Evolutionary conservation across 2,888 invertebrate species (phyloP).

Genomic region (Mythimna vitellina): DNA sequence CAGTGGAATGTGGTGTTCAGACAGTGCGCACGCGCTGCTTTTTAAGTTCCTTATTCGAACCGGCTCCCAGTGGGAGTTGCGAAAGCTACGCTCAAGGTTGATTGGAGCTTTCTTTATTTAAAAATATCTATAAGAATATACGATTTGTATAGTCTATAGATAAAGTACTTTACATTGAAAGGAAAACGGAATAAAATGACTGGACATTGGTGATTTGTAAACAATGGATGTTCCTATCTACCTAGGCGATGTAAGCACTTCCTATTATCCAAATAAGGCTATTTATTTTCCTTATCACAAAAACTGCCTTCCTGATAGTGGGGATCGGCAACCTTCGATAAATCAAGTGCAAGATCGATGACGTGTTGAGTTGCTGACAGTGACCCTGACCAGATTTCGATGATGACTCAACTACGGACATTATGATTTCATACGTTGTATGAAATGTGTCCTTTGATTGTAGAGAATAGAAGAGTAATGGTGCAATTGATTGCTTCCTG

Average conservation of each 20-base stretch:
- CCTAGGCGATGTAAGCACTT: conserved; percentile 40
- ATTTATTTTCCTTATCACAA: conserved; percentile 58
- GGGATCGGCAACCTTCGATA: conserved; percentile 44
- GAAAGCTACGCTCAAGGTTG: conserved; percentile 67
- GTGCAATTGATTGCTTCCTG: conserved; percentile 33
- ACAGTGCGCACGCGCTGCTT: conserved; percentile 52
- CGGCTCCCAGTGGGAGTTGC: conserved; percentile 65
- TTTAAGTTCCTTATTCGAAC: conserved; percentile 64
- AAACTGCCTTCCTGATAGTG: conserved; percentile 49
- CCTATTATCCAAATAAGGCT: conserved; percentile 38
- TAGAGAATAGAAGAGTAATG: conserved; percentile 10
- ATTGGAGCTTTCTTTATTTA: conserved; percentile 64
- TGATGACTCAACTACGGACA: conserved; percentile 55
- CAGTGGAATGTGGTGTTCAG: conserved; percentile 43
- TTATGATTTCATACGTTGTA: conserved; percentile 19
- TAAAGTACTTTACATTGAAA: conserved; percentile 34
- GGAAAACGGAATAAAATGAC: conserved; percentile 17
- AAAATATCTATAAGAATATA: conserved; percentile 35
- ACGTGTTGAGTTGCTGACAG: conserved; percentile 48
- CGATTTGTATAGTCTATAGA: conserved; percentile 4
- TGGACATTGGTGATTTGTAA: conserved; percentile 43
- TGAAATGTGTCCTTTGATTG: conserved; percentile 31
- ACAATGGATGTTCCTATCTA: conserved; percentile 35
- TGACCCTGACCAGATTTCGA: conserved; percentile 68
- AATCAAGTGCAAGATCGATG: conserved; percentile 56